Percentiles rank a stretch among this genome's conserved stretches.
phyloP scores from a whole-genome alignment of 2,113 vertebrate species.

The Phalacrocorax pelagicus region DNA sequence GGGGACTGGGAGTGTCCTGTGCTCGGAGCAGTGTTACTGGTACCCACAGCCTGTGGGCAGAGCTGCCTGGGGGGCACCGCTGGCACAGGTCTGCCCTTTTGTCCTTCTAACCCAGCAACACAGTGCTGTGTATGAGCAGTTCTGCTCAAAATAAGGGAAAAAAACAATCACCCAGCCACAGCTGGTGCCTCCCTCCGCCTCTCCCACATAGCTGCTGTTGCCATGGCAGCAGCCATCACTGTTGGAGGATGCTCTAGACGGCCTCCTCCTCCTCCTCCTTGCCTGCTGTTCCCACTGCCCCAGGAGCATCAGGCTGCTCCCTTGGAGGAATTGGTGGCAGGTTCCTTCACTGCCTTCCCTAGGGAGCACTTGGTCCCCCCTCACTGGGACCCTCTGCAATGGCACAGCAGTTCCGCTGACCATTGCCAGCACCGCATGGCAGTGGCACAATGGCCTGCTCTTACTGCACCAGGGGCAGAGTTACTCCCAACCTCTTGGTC shows the following conservation, averaged over 20 bases:
- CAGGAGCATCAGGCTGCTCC: background rate
- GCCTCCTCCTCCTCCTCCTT: background rate
- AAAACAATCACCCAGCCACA: constrained; percentile 10
- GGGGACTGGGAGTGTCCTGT: background rate
- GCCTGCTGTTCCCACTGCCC: background rate
- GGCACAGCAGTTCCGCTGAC: background rate
- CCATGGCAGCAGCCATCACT: constrained; percentile 29
- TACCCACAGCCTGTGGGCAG: background rate
- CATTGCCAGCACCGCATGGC: background rate
- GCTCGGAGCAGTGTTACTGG: background rate
- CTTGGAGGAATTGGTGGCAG: background rate
- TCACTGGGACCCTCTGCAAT: background rate
- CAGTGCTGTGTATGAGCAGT: background rate
- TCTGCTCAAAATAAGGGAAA: background rate
- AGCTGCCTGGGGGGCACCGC: background rate
- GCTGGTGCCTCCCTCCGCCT: constrained; percentile 31
- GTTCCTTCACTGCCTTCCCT: background rate
- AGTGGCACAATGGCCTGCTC: background rate
- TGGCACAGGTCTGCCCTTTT: background rate
- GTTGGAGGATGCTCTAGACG: background rate
- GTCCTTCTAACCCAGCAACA: background rate
- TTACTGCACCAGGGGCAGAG: background rate
- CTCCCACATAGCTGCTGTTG: constrained; percentile 18
- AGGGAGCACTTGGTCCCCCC: background rate
- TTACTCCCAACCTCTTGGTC: background rate